Evolutionary conservation across 2,113 vertebrate genomes (phyloP).

Genomic region (Burhinus bistriatus): DNA sequence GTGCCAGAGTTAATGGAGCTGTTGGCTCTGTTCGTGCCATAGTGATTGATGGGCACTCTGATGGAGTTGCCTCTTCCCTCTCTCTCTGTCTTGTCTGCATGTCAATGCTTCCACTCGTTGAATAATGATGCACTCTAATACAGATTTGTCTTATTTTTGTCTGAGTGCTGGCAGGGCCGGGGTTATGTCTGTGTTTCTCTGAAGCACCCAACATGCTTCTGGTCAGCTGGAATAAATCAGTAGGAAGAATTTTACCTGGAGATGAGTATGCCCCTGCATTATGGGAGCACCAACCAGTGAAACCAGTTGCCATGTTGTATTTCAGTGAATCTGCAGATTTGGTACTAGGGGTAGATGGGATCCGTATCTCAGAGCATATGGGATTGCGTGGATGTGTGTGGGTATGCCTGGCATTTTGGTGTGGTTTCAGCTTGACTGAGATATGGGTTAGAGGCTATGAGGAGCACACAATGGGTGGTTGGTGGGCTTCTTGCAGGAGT

Average conservation of each 20-base stretch:
- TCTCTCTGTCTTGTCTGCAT: conserved; percentile 3
- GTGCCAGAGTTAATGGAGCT: conserved; percentile 19
- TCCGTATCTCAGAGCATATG: neutral
- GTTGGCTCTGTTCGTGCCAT: neutral
- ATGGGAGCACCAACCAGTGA: neutral
- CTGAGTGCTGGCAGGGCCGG: neutral
- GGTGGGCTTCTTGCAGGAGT: neutral
- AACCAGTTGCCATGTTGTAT: neutral
- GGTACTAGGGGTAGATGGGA: neutral
- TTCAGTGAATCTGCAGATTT: neutral
- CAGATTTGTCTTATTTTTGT: conserved; percentile 18
- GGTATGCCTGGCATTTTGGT: neutral
- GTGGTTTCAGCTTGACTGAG: neutral
- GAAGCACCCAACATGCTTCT: neutral
- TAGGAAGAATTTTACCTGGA: neutral
- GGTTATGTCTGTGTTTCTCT: neutral
- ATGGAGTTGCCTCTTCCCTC: neutral
- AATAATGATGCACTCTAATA: conserved; percentile 5
- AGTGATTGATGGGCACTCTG: conserved; percentile 1
- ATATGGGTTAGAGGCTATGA: neutral
- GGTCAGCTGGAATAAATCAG: neutral
- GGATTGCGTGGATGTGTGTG: neutral
- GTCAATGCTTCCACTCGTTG: neutral
- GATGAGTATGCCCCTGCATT: neutral
- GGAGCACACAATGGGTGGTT: accelerated